These are phyloP conservation scores for Leptodactylus fuscus DNA, from an alignment of 2,113 vertebrate genomes.

Conservation along the genomic window DNA sequence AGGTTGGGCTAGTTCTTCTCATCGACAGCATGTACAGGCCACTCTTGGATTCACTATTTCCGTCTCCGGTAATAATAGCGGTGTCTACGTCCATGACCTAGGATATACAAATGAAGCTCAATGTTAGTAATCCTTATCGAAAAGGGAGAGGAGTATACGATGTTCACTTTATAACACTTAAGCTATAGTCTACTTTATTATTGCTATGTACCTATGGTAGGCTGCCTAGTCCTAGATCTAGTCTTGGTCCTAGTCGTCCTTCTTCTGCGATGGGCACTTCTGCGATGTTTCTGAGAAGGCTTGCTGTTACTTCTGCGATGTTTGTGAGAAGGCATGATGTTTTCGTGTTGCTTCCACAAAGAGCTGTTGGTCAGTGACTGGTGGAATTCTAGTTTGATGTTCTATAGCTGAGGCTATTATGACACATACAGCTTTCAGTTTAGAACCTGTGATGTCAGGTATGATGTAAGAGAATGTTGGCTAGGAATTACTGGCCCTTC, in stretches of 20 bases:
- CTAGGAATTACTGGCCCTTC: background rate
- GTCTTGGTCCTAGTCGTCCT: no score
- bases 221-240: background rate
- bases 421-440: background rate
- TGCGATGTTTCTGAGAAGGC: background rate
- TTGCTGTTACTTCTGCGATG: background rate
- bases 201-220: background rate
- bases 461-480: background rate
- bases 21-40: background rate
- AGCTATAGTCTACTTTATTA: no score
- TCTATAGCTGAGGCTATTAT: background rate
- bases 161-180: no score
- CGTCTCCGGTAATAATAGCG: background rate
- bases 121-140: no score
- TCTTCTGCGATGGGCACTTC: background rate
- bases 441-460: background rate
- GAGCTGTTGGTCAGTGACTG: background rate
- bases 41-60: background rate
- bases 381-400: background rate
- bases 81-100: background rate
- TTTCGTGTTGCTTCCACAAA: background rate
- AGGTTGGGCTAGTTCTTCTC: background rate
- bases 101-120: background rate
- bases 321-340: no score
- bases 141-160: no score